phyloP scores from a whole-genome alignment of 2,113 vertebrate genomes.

The Cavia porcellus region DNA sequence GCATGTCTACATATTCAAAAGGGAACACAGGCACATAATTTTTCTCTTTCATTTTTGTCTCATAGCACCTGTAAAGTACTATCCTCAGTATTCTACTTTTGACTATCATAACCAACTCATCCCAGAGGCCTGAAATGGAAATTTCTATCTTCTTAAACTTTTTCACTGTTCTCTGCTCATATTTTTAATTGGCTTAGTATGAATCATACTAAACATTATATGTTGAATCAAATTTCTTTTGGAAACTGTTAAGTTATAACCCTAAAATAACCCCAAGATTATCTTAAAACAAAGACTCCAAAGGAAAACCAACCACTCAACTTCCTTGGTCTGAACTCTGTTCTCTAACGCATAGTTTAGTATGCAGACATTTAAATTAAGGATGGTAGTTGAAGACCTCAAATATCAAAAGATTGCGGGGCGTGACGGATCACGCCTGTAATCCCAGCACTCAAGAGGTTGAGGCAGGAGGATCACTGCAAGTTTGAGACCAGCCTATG shows the following conservation, averaged over 20 bases:
- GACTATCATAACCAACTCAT: background rate
- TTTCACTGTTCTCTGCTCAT: constrained; percentile 5
- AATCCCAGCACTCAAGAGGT: no score
- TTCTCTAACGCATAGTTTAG: background rate
- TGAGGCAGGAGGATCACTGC: no score
- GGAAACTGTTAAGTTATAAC: constrained; percentile 27
- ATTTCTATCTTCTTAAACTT: constrained; percentile 30
- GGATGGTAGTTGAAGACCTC: background rate
- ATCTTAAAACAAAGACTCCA: background rate
- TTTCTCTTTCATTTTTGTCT: background rate
- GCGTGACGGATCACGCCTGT: no score
- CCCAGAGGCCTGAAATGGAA: background rate
- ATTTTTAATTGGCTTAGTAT: constrained; percentile 27
- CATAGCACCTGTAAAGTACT: background rate
- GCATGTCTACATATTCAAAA: background rate
- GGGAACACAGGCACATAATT: background rate
- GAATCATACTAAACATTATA: background rate
- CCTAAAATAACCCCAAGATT: background rate
- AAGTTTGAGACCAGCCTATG: no score
- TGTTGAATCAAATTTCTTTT: constrained; percentile 9
- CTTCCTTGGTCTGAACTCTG: background rate
- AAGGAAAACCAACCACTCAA: background rate
- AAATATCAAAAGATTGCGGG: constrained; percentile 79
- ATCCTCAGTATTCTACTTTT: background rate
- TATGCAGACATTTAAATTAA: background rate